Base-by-base conservation (phyloP, 2,888 invertebrate species). In the Conistra vaccinii region DNA sequence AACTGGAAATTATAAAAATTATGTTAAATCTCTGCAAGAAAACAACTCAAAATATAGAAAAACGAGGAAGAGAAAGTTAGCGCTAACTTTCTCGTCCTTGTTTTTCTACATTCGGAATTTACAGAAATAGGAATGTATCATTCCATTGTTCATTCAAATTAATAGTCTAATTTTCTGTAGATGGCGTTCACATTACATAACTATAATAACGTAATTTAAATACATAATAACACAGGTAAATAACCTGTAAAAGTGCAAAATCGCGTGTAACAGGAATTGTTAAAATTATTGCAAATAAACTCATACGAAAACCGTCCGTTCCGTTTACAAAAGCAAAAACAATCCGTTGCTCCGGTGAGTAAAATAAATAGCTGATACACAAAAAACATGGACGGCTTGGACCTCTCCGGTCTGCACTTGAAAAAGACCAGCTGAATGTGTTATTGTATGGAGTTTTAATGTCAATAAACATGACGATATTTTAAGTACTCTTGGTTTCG, bases 1-100 rank as follows among this genome's bases (percentile, higher is more conserved):
- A 85, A 88, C 90, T 91, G 76, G 42, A 86, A 87, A 75, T 12
- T 39, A 66, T 5, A 35, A 62, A 35, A 29, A 35, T 17, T n/a
- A n/a, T 29, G 32, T 9, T 4, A 32, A 48, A 26, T 23, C 14
- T 6, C 23, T 35, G 35, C 6, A 48, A 23, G 14, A 23, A 1
- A 4, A 32, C 23, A 48, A 39, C 35, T 39, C 39, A 39, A 39
- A 39, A 35, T 35, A 35, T 35, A 35, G 35, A 35, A 35, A 35
- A 35, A 35, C 6, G 35, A 35, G 35, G 35, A 35, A 5, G 6
- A 35, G 35, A n/a, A n/a, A n/a, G n/a, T n/a, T n/a, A n/a, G n/a
- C n/a, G n/a, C n/a, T n/a, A n/a, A n/a, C n/a, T n/a, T n/a, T n/a
- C n/a, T n/a, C n/a, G n/a, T n/a, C n/a, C n/a, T n/a, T 32, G 32